Percentiles rank a stretch among this genome's conserved stretches.
These are phyloP conservation scores for Neomonachus schauinslandi DNA, from an alignment of 2,113 vertebrate genomes.

Conservation along the genomic window DNA sequence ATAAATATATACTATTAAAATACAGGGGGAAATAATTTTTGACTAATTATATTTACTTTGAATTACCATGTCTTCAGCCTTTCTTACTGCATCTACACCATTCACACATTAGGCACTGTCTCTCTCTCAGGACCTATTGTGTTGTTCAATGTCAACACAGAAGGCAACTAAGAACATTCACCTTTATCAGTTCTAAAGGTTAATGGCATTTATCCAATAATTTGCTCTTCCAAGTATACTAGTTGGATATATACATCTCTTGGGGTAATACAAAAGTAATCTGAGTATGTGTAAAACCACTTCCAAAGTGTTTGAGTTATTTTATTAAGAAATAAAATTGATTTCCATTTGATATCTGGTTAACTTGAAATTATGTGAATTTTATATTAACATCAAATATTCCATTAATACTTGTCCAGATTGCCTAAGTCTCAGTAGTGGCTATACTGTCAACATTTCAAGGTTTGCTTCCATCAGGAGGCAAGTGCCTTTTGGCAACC, in stretches of 20 bases:
- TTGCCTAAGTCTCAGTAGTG: background rate
- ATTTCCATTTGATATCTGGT: background rate
- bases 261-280: background rate
- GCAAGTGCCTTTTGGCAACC: background rate
- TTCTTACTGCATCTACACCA: background rate
- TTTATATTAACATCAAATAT: constrained; percentile 36
- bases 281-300: background rate
- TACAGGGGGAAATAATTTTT: background rate
- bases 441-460: background rate
- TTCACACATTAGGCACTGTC: background rate
- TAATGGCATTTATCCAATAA: constrained; percentile 44
- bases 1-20: background rate
- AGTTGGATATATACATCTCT: background rate
- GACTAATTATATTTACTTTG: background rate
- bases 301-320: background rate
- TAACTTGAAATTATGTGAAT: constrained; percentile 23
- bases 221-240: background rate
- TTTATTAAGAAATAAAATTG: constrained; percentile 42
- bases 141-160: background rate
- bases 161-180: constrained; percentile 9
- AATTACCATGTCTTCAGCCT: background rate
- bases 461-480: background rate
- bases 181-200: background rate
- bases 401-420: background rate
- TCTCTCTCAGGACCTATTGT: background rate